Conservation (phyloP, 2,888 invertebrate species). For the Erebia ligea region DNA sequence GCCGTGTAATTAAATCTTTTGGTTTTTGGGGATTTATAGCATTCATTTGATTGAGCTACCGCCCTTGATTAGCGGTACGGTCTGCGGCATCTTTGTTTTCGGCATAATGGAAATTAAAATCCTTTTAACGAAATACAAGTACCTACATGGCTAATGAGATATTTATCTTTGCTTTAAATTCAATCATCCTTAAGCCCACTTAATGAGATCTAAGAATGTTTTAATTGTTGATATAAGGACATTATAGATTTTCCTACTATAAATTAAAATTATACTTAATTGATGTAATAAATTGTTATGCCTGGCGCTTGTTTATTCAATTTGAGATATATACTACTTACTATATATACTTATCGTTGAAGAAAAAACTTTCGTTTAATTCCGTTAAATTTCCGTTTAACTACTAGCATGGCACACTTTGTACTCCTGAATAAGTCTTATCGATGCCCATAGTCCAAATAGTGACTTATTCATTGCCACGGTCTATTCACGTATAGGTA, state of each 20-base stretch:
- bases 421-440: no score
- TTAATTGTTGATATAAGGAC: slow-evolving; percentile 18
- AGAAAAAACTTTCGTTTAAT: no score
- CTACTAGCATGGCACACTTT: not conserved
- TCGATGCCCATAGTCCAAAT: not conserved
- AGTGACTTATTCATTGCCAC: no score
- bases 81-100: slow-evolving; percentile 49
- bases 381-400: no score
- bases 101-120: slow-evolving; percentile 48
- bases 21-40: slow-evolving; percentile 76
- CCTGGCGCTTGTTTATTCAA: slow-evolving; percentile 1
- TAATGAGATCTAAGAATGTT: slow-evolving; percentile 15
- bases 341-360: not conserved
- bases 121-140: slow-evolving; percentile 42
- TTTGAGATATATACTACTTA: not conserved
- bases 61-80: slow-evolving; percentile 70
- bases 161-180: slow-evolving; percentile 34
- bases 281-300: slow-evolving; percentile 4
- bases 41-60: slow-evolving; percentile 71
- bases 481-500: no score
- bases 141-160: slow-evolving; percentile 39
- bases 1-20: slow-evolving; percentile 81
- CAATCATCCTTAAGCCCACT: slow-evolving; percentile 25
- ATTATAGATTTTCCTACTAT: not conserved
- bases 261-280: slow-evolving; percentile 14